A percentile compares a stretch with the other conserved stretches of the same genome.
Evolutionary conservation across 2,888 invertebrate species (phyloP).

Genomic region (Celastrina argiolus): DNA sequence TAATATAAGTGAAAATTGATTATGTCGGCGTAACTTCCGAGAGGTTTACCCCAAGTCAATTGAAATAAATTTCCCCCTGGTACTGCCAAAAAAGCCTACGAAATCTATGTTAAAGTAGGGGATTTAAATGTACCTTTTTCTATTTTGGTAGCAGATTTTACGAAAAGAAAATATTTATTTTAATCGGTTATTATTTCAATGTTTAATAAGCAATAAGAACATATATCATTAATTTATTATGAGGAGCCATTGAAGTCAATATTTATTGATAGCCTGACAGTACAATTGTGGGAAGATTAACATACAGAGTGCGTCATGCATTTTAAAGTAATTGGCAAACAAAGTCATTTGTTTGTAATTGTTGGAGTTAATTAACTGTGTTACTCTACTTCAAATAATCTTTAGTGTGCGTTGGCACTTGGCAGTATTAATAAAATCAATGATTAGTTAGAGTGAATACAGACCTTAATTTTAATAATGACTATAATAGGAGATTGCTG

Average conservation of each 20-base stretch:
- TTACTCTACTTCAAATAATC: not conserved
- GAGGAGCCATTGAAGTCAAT: not conserved
- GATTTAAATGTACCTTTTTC: no score
- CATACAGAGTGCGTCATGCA: not conserved
- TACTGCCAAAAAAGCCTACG: no score
- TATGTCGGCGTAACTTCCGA: no score
- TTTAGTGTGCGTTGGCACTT: not conserved
- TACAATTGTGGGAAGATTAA: not conserved
- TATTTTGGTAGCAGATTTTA: no score
- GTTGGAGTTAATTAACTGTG: not conserved
- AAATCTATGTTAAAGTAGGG: no score
- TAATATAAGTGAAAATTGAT: no score
- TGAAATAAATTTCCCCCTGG: no score
- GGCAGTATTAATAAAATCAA: not conserved
- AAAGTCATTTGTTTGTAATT: not conserved
- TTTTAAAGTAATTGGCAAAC: not conserved
- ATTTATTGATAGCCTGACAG: not conserved
- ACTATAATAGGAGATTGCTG: not conserved
- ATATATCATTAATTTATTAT: not conserved
- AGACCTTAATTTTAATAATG: not conserved
- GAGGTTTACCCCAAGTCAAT: no score
- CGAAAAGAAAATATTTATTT: no score
- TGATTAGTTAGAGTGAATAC: not conserved
- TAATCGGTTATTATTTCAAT: no score
- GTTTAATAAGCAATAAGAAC: not conserved